Conservation (phyloP, 2,113 vertebrate genomes). For the Bettongia penicillata region DNA sequence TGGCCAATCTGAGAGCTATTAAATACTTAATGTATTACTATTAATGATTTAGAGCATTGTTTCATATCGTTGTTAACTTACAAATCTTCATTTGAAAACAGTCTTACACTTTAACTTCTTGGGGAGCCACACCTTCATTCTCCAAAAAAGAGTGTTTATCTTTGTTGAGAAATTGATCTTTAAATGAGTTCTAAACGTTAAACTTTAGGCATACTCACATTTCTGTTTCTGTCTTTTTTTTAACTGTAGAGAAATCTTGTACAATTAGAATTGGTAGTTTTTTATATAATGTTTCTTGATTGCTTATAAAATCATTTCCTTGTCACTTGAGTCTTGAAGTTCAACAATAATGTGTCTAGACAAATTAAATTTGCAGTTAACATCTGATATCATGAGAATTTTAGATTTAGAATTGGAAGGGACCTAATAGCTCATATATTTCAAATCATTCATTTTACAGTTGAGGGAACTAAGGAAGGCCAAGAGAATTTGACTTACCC, state of each 20-base stretch:
- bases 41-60: not conserved
- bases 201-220: not conserved
- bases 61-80: not conserved
- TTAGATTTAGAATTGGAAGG: not conserved
- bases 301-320: not conserved
- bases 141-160: not conserved
- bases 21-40: not conserved
- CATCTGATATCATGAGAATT: not conserved
- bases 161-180: not conserved
- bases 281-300: not conserved
- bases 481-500: not conserved
- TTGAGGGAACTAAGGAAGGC: not conserved
- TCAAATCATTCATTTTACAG: not conserved
- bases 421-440: not conserved
- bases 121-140: not conserved
- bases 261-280: not conserved
- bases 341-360: not conserved
- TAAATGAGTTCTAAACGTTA: not conserved
- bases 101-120: not conserved
- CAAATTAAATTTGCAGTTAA: not conserved
- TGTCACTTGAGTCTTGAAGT: not conserved
- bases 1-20: not conserved
- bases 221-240: not conserved
- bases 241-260: not conserved
- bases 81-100: not conserved